Percentiles rank a stretch among this genome's conserved stretches.
Evolutionary conservation across 2,888 invertebrate species (phyloP).

Genomic region (Drosophila buzzatii): DNA sequence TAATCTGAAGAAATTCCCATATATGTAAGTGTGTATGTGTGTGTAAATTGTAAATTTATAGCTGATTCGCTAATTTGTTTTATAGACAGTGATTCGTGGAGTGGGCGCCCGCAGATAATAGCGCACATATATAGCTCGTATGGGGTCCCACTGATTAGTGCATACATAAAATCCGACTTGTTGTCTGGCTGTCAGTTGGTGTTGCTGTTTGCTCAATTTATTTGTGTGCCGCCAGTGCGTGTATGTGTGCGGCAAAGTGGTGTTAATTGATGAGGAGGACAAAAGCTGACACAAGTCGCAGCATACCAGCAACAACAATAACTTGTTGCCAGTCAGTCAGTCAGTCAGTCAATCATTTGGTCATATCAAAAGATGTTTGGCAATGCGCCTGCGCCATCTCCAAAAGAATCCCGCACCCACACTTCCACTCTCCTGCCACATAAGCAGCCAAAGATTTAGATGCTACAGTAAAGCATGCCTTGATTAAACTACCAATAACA

Average conservation of each 20-base stretch:
- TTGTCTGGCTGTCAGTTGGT: slow-evolving; percentile 43
- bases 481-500: not conserved
- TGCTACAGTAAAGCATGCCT: slow-evolving; percentile 32
- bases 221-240: slow-evolving; percentile 34
- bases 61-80: slow-evolving; percentile 40
- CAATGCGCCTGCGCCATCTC: slow-evolving; percentile 64
- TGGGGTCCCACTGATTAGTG: slow-evolving; percentile 43
- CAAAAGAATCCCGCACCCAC: slow-evolving; percentile 14
- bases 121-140: not conserved
- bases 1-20: slow-evolving; percentile 3
- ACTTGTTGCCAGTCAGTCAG: slow-evolving; percentile 64
- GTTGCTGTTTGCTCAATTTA: slow-evolving; percentile 49
- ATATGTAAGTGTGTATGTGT: not conserved
- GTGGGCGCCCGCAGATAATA: slow-evolving; percentile 30
- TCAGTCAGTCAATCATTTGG: slow-evolving; percentile 50
- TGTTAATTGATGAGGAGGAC: slow-evolving; percentile 75
- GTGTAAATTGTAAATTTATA: slow-evolving; percentile 34
- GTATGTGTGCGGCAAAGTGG: slow-evolving; percentile 51
- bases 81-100: slow-evolving; percentile 28
- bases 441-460: slow-evolving; percentile 3
- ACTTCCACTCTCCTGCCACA: not conserved
- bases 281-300: slow-evolving; percentile 56
- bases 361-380: slow-evolving; percentile 47
- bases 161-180: slow-evolving; percentile 45
- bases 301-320: slow-evolving; percentile 35